A percentile compares a stretch with the other conserved stretches of the same genome.
phyloP scores from a whole-genome alignment of 2,113 vertebrate genomes.

The Hypanus sabinus region DNA sequence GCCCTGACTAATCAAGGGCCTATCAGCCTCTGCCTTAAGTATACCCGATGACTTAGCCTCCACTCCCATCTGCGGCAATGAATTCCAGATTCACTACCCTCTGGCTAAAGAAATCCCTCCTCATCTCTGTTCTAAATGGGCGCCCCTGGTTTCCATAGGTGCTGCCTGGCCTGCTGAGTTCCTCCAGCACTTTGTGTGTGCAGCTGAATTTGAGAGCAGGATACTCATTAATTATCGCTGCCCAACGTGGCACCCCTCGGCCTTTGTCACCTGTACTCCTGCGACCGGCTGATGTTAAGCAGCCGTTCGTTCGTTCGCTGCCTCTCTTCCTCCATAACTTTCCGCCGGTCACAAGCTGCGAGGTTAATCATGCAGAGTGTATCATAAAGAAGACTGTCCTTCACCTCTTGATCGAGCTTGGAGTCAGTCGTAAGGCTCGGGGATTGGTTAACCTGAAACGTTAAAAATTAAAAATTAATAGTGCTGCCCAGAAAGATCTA shows the following conservation, averaged over 20 bases:
- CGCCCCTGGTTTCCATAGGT: too few species aligned
- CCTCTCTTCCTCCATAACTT: constrained; percentile 64
- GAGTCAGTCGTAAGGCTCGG: constrained; percentile 80
- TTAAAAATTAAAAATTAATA: not conserved
- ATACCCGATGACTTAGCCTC: too few species aligned
- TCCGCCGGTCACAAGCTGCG: constrained; percentile 66
- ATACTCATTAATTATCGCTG: not conserved
- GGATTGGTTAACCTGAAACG: constrained; percentile 72
- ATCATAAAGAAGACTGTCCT: constrained; percentile 69
- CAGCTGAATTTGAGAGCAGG: too few species aligned
- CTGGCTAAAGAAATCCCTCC: too few species aligned
- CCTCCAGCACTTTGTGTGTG: too few species aligned
- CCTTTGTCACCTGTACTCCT: constrained; percentile 57
- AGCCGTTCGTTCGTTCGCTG: constrained; percentile 59
- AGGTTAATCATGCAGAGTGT: constrained; percentile 71
- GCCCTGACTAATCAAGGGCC: too few species aligned
- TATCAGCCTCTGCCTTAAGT: too few species aligned
- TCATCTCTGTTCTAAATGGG: too few species aligned
- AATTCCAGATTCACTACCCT: too few species aligned
- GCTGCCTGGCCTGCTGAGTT: too few species aligned
- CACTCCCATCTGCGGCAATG: too few species aligned
- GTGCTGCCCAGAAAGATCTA: too few species aligned
- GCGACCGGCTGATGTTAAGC: constrained; percentile 59
- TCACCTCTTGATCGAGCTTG: constrained; percentile 70
- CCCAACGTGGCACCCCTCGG: not conserved